Base-by-base conservation (phyloP, 2,113 vertebrate genomes). In the Falco punctatus region DNA sequence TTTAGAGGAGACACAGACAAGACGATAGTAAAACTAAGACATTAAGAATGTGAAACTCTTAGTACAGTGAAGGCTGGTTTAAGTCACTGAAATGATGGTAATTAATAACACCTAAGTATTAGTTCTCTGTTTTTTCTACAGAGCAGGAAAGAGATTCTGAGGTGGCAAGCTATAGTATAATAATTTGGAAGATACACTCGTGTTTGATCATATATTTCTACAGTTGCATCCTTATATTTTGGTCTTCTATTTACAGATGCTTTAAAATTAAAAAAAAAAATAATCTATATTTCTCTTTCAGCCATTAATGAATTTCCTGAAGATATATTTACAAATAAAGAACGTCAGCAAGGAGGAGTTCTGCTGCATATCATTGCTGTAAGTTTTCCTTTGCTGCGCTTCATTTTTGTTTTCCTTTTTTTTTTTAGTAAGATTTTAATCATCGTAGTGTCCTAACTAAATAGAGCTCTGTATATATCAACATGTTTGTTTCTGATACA, bases 281-380 rank as follows among this genome's bases (percentile, higher is more conserved):
- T 33, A 3, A n/a, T 42, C 42, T 42, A 42, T 85, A 88, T 92
- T 96, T 97, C 67, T 96, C 64, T 98, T 98, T 84, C 98, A 99
- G 99, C 99, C 2, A 98, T 99, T 97, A 98, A 98, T 28, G 99
- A 99, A 97, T 99, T 99, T 98, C 99, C 99, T 23, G 84, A 98
- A 15, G 99, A 99, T 98, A 7, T 99, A 94, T 99, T 99, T 97
- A 98, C 98, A 97, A 99, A 98, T 69, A 84, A 97, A 11, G 99
- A 99, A 85, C 97, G 99, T 8, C 98, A 98, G 96, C 98, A 98
- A 23, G 99, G 99, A 77, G 99, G 98, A 38, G 23, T 99, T 92
- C 92, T 99, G 86, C 98, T 99, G 96, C 99, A 99, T 90, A 99
- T 99, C 38, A 61, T 97, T 67, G 99, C 99, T 81, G 99, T 99